Percentiles rank a stretch among this genome's conserved stretches.
Evolutionary conservation across 2,113 vertebrate species (phyloP).

Genomic region (Syrmaticus mikado): DNA sequence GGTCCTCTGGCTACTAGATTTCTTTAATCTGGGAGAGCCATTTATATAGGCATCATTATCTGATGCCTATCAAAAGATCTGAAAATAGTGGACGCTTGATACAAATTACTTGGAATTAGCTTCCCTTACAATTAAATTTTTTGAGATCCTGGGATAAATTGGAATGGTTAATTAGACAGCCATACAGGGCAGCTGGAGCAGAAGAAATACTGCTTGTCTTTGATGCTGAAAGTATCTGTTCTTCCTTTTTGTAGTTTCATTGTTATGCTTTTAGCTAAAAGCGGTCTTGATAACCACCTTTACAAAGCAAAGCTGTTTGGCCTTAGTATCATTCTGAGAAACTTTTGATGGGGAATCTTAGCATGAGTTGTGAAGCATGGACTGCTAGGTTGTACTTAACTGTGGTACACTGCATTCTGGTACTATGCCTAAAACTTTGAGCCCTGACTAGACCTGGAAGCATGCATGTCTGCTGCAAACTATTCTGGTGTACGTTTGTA

Average conservation of each 20-base stretch:
- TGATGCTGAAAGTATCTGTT: background rate
- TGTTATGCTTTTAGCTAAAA: background rate
- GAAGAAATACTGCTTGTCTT: background rate
- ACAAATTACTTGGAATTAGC: background rate
- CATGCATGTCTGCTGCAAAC: background rate
- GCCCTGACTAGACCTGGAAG: background rate
- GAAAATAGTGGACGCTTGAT: background rate
- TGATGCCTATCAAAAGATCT: background rate
- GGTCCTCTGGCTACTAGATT: background rate
- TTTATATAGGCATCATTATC: background rate
- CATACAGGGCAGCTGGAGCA: background rate
- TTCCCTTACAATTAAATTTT: background rate
- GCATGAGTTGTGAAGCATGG: background rate
- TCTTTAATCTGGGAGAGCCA: background rate
- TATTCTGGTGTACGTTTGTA: background rate
- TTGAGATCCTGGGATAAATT: background rate
- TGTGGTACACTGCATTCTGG: background rate
- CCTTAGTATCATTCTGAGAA: background rate
- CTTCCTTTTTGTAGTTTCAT: background rate
- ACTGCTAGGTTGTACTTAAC: background rate
- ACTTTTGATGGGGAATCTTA: background rate
- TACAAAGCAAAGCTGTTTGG: background rate
- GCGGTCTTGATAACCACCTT: background rate
- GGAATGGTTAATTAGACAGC: background rate
- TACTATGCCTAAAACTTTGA: background rate